Evolutionary conservation across 2,113 vertebrate species (phyloP).

Genomic region (Caranx melampygus): DNA sequence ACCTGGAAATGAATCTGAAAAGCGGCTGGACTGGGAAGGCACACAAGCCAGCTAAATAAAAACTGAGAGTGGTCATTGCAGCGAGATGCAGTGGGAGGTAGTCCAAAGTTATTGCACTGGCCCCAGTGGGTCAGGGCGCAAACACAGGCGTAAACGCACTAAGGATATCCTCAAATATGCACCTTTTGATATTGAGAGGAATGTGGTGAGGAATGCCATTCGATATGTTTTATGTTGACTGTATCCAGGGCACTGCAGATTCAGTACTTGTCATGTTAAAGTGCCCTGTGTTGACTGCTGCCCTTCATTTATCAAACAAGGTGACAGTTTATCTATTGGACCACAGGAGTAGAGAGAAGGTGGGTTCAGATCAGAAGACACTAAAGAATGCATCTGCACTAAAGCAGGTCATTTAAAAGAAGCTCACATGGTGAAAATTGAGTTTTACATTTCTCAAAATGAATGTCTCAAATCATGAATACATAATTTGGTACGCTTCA

Average conservation of each 20-base stretch:
- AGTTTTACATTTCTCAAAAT: neutral
- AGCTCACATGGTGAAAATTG: neutral
- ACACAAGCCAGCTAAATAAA: conserved; percentile 85
- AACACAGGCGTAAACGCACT: conserved; percentile 84
- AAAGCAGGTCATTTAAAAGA: conserved; percentile 1
- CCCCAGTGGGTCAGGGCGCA: conserved; percentile 80
- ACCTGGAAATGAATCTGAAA: conserved; percentile 93
- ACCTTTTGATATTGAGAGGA: conserved; percentile 84
- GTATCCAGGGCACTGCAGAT: conserved; percentile 79
- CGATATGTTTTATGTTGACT: conserved; percentile 80
- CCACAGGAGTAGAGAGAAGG: conserved; percentile 74
- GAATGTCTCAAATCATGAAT: neutral
- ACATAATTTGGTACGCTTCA: neutral
- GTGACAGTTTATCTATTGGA: conserved; percentile 80
- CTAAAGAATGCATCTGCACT: conserved; percentile 15
- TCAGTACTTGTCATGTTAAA: conserved; percentile 83
- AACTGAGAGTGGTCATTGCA: conserved; percentile 79
- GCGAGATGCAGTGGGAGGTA: conserved; percentile 78
- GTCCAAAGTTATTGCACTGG: conserved; percentile 83
- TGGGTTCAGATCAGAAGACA: conserved; percentile 52
- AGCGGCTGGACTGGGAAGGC: conserved; percentile 84
- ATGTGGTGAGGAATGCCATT: conserved; percentile 76
- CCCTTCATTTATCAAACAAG: conserved; percentile 79
- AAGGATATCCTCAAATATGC: conserved; percentile 87
- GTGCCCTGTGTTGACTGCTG: conserved; percentile 70